Evolutionary conservation across 2,797 vertebrate genomes (phyloP).

Genomic region (Pangasius macronema): DNA sequence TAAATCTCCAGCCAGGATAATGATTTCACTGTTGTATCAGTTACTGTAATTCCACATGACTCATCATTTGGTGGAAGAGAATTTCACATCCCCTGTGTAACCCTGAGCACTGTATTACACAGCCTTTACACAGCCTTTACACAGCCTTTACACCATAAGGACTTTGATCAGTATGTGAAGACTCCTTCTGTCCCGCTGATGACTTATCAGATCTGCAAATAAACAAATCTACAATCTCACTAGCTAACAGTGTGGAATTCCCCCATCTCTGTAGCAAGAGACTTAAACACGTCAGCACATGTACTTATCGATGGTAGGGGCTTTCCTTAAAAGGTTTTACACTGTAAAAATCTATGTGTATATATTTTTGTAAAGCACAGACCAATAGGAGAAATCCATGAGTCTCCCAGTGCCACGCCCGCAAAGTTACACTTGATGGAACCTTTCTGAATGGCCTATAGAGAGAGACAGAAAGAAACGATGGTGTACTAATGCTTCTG

Average conservation of each 20-base stretch:
- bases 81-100: background rate
- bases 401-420: constrained; percentile 93
- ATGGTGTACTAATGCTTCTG: no score
- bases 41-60: background rate
- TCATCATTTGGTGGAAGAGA: background rate
- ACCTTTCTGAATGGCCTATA: constrained; percentile 79
- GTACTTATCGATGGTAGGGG: background rate
- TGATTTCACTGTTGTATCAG: background rate
- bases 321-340: background rate
- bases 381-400: constrained; percentile 97
- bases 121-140: background rate
- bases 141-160: background rate
- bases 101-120: background rate
- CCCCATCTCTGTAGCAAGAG: background rate
- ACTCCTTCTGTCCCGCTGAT: background rate
- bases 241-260: background rate
- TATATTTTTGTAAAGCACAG: background rate
- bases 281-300: background rate
- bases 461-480: background rate
- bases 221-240: background rate
- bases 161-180: background rate
- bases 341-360: background rate
- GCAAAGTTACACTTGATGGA: constrained; percentile 85
- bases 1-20: background rate
- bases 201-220: background rate